A percentile compares a stretch with the other conserved stretches of the same genome.
These are phyloP conservation scores for Bombus waltoni DNA, from an alignment of 1,140 invertebrate genomes.

Conservation along the genomic window DNA sequence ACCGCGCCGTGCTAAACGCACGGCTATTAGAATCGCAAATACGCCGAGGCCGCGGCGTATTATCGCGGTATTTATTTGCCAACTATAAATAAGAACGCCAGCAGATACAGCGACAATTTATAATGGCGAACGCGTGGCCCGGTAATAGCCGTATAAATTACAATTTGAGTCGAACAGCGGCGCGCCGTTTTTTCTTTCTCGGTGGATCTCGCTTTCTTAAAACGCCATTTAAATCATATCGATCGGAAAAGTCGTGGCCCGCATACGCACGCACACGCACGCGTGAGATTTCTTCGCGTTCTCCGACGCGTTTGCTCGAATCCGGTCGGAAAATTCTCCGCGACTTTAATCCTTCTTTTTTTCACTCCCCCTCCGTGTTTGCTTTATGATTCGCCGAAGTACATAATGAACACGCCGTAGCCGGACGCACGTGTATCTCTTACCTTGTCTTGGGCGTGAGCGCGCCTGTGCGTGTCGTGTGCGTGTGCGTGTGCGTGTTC, in stretches of 20 bases:
- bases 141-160: constrained; percentile 39
- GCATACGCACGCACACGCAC: neutral
- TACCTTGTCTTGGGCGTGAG: constrained; percentile 20
- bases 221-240: constrained; percentile 30
- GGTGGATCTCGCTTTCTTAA: constrained; percentile 17
- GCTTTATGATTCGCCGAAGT: constrained; percentile 40
- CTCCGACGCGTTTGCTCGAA: too few relatives aligned
- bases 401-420: constrained; percentile 41
- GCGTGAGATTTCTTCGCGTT: neutral
- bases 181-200: neutral
- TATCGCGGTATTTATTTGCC: constrained; percentile 29
- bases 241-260: constrained; percentile 16
- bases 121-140: constrained; percentile 13
- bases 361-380: neutral
- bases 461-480: constrained; percentile 11
- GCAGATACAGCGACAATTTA: constrained; percentile 33
- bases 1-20: neutral
- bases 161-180: constrained; percentile 20
- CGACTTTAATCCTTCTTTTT: neutral
- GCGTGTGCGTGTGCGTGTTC: constrained; percentile 34
- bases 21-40: constrained; percentile 15
- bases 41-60: neutral
- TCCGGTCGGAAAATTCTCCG: constrained; percentile 6
- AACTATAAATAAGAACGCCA: constrained; percentile 33
- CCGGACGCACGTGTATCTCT: constrained; percentile 30